Conservation (phyloP, 2,113 vertebrate species). For the Phalacrocorax carbo region DNA sequence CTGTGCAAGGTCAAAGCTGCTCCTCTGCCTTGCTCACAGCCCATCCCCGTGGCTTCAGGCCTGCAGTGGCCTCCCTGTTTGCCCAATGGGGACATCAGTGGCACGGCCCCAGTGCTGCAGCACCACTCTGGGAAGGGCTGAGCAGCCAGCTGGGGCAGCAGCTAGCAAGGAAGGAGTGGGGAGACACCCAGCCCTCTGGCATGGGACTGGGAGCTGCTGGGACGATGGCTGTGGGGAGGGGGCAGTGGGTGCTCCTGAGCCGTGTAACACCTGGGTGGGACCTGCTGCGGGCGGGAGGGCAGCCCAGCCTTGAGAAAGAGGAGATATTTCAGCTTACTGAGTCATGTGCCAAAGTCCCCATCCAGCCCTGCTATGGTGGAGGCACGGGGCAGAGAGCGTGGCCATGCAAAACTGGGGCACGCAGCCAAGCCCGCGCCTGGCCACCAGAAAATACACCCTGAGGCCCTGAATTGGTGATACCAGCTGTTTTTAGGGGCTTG, state of each 20-base stretch:
- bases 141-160: background rate
- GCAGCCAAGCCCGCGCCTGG: background rate
- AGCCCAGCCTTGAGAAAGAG: background rate
- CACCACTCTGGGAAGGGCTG: background rate
- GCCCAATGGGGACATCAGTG: background rate
- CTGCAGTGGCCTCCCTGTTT: background rate
- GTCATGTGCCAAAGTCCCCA: background rate
- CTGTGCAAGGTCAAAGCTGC: background rate
- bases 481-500: background rate
- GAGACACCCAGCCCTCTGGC: background rate
- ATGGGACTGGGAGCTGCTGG: background rate
- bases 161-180: fast-evolving
- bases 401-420: background rate
- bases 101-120: background rate
- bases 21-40: background rate
- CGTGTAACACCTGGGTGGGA: background rate
- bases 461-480: background rate
- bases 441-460: fast-evolving
- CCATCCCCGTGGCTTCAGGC: background rate
- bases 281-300: background rate
- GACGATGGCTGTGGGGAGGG: background rate
- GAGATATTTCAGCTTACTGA: background rate
- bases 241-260: fast-evolving
- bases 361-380: fast-evolving
- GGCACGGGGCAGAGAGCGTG: fast-evolving